A percentile compares a stretch with the other conserved stretches of the same genome.
Evolutionary conservation across 2,113 vertebrate species (phyloP).

Genomic region (Podilymbus podiceps): DNA sequence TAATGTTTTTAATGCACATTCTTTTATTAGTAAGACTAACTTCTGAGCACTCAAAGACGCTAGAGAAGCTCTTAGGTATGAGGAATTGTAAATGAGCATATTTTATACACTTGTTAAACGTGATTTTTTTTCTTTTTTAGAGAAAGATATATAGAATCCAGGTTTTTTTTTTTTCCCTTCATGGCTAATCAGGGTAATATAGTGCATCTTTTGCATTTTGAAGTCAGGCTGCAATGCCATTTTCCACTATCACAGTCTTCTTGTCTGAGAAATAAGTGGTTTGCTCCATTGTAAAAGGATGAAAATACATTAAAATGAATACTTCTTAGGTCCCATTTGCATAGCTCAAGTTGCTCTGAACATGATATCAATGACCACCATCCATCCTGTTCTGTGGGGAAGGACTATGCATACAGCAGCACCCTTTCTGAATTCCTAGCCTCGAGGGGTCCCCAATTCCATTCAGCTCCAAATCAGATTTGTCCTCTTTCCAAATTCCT

Average conservation of each 20-base stretch:
- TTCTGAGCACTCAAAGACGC: neutral
- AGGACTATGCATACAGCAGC: neutral
- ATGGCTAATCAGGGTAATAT: neutral
- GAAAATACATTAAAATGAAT: neutral
- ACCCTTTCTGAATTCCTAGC: neutral
- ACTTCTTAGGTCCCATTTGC: neutral
- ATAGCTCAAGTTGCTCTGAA: neutral
- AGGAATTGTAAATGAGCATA: neutral
- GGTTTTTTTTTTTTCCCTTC: neutral
- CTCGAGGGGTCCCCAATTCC: neutral
- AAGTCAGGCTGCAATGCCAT: neutral
- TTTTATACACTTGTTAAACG: neutral
- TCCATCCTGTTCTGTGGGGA: neutral
- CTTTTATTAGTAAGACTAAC: neutral
- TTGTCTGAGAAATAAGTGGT: neutral
- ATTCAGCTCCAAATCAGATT: neutral
- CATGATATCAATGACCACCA: neutral
- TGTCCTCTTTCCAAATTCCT: neutral
- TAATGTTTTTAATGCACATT: neutral
- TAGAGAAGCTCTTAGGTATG: neutral
- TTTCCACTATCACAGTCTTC: neutral
- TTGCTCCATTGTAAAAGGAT: neutral
- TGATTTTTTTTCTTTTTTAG: neutral
- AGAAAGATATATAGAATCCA: neutral
- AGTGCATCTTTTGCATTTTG: neutral